Evolutionary conservation across 2,888 invertebrate species (phyloP), one percentile per base, ranked within the genome.

Genomic region (Junonia oenone): DNA sequence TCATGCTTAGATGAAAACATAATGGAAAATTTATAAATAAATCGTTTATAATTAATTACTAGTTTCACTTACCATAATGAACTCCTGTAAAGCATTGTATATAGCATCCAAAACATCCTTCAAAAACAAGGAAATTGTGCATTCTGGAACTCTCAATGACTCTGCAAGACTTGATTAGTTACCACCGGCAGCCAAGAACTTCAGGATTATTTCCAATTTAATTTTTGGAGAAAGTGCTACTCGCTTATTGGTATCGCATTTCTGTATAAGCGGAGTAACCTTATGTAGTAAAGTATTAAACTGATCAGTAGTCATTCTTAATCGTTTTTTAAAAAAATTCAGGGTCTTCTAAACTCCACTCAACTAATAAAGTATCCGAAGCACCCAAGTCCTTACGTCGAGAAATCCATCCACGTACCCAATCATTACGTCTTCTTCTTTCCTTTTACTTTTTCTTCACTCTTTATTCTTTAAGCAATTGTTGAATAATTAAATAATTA

Each of bases 131-230:
- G 65, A 69, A 67, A 71, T 69, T 62, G 67, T 68, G 67, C 66
- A 68, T 68, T 68, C 65, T 68, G 70, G 66, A 69, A 72, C 69
- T 68, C 69, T 68, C 66, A 68, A 72, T 68, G 68, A 69, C 63
- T 68, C 65, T 67, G 66, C 66, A 65, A 71, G 68, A 68, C 67
- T 71, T 69, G 65, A 35, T 6, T 47, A 47, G 47, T 47, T 47
- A 47, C 35, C 47, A 47, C 47, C 33, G 47, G 47, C 33, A 47
- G 33, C 47, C 45, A 46, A 46, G 45, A 46, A 46, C 45, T 46
- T 46, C 45, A 46, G 45, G 45, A 29, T 31, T 46, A 46, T 46
- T 46, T 46, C 31, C 29, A 46, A 46, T 46, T 46, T 46, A 46
- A 46, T 46, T 46, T 46, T 46, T 17, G 66, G 63, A 60, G 63